Conservation (phyloP, 2,113 vertebrate genomes). For the Tragelaphus buxtoni region DNA sequence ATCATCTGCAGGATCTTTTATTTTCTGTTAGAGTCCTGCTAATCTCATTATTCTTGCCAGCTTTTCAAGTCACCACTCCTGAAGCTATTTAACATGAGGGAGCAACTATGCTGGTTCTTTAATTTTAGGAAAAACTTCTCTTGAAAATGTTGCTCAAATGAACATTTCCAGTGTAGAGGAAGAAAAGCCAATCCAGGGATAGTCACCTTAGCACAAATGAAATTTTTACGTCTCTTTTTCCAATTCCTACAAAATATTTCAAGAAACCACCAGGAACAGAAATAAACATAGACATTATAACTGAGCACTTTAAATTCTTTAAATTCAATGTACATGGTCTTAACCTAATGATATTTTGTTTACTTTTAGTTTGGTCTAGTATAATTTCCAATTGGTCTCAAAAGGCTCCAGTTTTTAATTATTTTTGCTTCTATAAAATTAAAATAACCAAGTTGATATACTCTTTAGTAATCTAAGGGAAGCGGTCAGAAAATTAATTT, state of each 20-base stretch:
- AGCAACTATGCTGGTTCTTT: background rate
- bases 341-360: background rate
- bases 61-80: background rate
- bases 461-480: background rate
- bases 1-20: background rate
- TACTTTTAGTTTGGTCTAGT: background rate
- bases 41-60: background rate
- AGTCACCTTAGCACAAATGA: background rate
- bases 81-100: constrained; percentile 45
- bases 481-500: background rate
- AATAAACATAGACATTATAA: background rate
- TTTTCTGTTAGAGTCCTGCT: background rate
- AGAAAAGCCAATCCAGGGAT: background rate
- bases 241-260: constrained; percentile 7
- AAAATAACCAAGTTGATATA: background rate
- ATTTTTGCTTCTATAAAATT: constrained; percentile 18
- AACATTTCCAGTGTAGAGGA: background rate
- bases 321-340: background rate
- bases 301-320: background rate
- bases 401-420: constrained; percentile 2
- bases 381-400: background rate
- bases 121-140: constrained; percentile 30
- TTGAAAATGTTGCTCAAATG: background rate
- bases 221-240: background rate
- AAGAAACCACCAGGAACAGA: background rate